Conservation (phyloP, 2,888 invertebrate genomes). For the Caenorhabditis uteleia region DNA sequence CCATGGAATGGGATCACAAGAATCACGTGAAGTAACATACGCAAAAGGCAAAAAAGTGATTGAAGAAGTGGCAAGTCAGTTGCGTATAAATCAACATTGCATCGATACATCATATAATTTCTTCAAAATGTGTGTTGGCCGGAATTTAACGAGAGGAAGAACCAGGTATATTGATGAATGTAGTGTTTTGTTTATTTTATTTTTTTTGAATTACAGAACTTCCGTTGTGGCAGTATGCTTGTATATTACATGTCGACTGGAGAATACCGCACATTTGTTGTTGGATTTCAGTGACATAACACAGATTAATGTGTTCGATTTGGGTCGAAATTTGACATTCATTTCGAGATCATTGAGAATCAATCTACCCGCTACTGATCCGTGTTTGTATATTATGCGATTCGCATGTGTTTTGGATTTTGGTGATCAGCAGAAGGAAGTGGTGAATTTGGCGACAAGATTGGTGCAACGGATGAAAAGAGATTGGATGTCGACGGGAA, state of each 20-base stretch:
- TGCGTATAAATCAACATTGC: conserved; percentile 86
- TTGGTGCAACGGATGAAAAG: conserved; percentile 96
- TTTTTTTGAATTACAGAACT: conserved; percentile 69
- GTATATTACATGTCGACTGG: conserved; percentile 92
- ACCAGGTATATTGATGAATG: conserved; percentile 74
- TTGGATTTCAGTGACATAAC: conserved; percentile 95
- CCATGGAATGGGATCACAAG: conserved; percentile 72
- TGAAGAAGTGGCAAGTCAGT: conserved; percentile 78
- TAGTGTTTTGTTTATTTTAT: not conserved
- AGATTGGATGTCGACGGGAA: conserved; percentile 93
- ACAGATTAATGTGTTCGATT: conserved; percentile 91
- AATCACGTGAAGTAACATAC: conserved; percentile 89
- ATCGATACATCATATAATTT: conserved; percentile 91
- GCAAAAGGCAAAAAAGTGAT: conserved; percentile 77
- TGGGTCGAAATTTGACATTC: conserved; percentile 89
- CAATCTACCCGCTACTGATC: conserved; percentile 77
- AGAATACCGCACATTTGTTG: conserved; percentile 90
- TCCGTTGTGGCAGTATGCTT: conserved; percentile 96
- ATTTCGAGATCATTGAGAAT: conserved; percentile 88
- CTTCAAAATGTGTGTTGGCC: conserved; percentile 77
- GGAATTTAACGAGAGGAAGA: conserved; percentile 82
- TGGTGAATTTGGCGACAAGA: conserved; percentile 87
- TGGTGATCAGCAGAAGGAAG: conserved; percentile 86
- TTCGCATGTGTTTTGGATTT: conserved; percentile 88
- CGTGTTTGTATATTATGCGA: conserved; percentile 90